These are phyloP conservation scores for Polia nebulosa DNA, from an alignment of 2,888 invertebrate species.

Conservation along the genomic window DNA sequence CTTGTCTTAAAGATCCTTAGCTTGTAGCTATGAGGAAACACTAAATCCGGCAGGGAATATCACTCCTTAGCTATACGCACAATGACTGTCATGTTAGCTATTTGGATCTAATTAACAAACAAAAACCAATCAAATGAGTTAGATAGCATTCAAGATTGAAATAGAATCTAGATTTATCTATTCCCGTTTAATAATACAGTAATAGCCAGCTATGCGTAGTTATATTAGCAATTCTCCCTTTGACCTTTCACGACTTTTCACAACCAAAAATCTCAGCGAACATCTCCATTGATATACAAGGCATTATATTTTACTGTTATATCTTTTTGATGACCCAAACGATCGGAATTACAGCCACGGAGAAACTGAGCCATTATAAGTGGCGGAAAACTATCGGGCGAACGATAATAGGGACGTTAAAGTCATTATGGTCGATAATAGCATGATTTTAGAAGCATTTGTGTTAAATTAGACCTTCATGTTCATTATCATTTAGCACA, in stretches of 20 bases:
- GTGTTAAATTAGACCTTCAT: conserved; percentile 6
- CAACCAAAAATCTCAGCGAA: background rate
- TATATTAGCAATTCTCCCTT: background rate
- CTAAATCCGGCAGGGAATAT: too few relatives aligned
- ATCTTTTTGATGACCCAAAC: conserved; percentile 56
- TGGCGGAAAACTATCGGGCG: conserved; percentile 53
- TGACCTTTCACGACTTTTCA: background rate
- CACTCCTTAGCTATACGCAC: too few relatives aligned
- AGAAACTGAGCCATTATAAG: conserved; percentile 42
- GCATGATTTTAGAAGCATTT: conserved; percentile 28
- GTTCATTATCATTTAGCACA: background rate
- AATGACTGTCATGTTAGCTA: too few relatives aligned
- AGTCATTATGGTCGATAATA: conserved; percentile 31
- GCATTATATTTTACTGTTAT: conserved; percentile 53
- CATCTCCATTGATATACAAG: conserved; percentile 31
- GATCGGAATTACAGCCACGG: conserved; percentile 42
- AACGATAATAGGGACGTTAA: conserved; percentile 43
- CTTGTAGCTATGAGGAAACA: too few relatives aligned
- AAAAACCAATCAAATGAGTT: too few relatives aligned
- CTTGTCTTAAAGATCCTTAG: too few relatives aligned
- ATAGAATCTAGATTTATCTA: background rate
- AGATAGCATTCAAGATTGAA: background rate
- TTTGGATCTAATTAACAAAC: too few relatives aligned
- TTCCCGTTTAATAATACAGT: background rate
- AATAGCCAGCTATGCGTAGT: too few relatives aligned